Conservation (phyloP, 92 coral and sea anemone genomes). For the Chrysogorgia sp. region DNA sequence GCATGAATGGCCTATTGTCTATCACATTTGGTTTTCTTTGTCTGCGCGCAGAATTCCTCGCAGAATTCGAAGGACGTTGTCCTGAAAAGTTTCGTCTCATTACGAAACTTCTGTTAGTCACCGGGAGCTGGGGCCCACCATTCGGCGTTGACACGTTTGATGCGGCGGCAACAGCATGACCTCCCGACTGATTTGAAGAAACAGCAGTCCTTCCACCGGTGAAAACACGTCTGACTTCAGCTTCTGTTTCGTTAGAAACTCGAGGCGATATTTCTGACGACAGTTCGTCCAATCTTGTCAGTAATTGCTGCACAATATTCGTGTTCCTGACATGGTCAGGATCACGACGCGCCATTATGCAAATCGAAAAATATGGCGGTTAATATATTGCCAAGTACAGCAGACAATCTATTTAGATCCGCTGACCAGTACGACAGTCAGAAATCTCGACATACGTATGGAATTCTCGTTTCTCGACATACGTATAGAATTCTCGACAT, state of each 20-base stretch:
- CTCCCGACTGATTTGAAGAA: not conserved
- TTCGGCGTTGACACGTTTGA: not conserved
- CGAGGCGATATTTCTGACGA: not conserved
- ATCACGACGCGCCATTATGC: slow-evolving; percentile 6
- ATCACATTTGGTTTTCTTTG: not conserved
- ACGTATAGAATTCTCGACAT: no score
- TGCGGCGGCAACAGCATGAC: not conserved
- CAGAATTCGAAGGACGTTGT: not conserved
- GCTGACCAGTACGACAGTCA: slow-evolving; percentile 9
- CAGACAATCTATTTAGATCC: not conserved
- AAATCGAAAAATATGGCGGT: not conserved
- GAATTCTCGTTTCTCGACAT: no score
- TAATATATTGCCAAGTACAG: not conserved
- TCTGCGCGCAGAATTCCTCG: not conserved
- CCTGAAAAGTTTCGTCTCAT: slow-evolving; percentile 11
- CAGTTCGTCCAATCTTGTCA: no score
- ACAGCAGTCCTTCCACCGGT: not conserved
- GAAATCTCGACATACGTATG: slow-evolving; percentile 4
- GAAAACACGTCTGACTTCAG: slow-evolving; percentile 9
- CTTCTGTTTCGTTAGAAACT: no score
- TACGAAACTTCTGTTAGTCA: slow-evolving; percentile 5
- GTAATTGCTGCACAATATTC: no score
- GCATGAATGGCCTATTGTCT: slow-evolving; percentile 49
- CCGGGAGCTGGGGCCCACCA: not conserved
- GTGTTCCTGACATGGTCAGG: not conserved